These are phyloP conservation scores for Mamestra configurata DNA, from an alignment of 1,140 invertebrate genomes.

Conservation along the genomic window DNA sequence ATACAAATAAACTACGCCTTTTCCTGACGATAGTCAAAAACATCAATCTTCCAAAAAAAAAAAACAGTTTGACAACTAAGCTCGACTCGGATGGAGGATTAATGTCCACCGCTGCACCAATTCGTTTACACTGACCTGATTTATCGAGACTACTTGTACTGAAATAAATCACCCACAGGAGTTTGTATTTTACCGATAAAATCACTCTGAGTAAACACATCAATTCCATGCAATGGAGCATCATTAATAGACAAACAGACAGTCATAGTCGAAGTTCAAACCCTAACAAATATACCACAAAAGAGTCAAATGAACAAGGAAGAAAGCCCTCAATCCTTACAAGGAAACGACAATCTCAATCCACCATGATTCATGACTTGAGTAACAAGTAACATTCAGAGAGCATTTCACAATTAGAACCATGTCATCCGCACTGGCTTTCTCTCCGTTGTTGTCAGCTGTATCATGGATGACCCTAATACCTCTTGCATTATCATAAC, in stretches of 20 bases:
- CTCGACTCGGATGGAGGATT: neutral
- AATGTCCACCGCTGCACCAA: neutral
- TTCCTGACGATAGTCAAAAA: too few relatives aligned
- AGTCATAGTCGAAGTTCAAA: neutral
- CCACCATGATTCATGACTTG: constrained; percentile 5
- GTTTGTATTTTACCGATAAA: too few relatives aligned
- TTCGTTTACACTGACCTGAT: neutral
- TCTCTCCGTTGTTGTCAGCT: constrained; percentile 32
- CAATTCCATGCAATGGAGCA: too few relatives aligned
- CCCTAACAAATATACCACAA: neutral
- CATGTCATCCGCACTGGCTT: constrained; percentile 30
- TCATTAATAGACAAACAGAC: too few relatives aligned
- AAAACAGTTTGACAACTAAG: too few relatives aligned
- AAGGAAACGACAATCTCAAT: constrained; percentile 14
- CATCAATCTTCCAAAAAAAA: too few relatives aligned
- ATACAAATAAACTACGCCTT: too few relatives aligned
- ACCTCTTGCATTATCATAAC: constrained; percentile 46
- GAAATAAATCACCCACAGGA: neutral
- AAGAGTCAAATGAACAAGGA: neutral
- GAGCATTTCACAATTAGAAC: constrained; percentile 39
- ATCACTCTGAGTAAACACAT: too few relatives aligned
- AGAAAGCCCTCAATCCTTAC: neutral
- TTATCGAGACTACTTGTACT: neutral
- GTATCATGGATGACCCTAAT: constrained; percentile 45
- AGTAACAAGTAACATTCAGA: constrained; percentile 31